A percentile compares a stretch with the other conserved stretches of the same genome.
phyloP scores from a whole-genome alignment of 2,888 invertebrate genomes.

The Drosophila cracens region DNA sequence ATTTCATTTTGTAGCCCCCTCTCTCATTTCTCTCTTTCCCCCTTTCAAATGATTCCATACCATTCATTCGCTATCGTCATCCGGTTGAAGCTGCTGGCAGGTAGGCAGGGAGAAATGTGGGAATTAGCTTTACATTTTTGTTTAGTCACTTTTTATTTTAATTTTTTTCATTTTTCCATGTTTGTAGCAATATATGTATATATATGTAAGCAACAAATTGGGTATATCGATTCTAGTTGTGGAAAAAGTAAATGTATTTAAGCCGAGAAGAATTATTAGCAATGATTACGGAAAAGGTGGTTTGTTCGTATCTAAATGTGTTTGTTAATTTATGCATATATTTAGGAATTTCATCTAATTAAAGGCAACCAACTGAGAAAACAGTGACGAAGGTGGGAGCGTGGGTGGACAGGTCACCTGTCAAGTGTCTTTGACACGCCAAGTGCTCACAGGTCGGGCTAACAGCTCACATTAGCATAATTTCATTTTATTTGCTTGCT shows the following conservation, averaged over 20 bases:
- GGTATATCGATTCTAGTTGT: conserved; percentile 7
- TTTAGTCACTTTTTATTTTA: conserved; percentile 6
- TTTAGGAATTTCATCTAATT: conserved; percentile 46
- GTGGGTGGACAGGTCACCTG: background rate
- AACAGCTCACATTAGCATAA: conserved; percentile 28
- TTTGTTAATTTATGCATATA: background rate
- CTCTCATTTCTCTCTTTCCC: background rate
- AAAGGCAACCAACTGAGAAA: conserved; percentile 23
- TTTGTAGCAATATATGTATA: conserved; percentile 7
- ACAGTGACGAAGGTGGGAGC: background rate
- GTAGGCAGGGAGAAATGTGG: conserved; percentile 30
- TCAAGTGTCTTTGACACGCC: conserved; percentile 36
- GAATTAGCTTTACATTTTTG: conserved; percentile 57
- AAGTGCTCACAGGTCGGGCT: conserved; percentile 6
- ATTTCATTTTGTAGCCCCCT: conserved; percentile 37
- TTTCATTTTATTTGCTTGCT: conserved; percentile 20
- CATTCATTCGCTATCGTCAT: conserved; percentile 46
- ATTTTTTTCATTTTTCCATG: background rate
- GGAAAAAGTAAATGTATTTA: background rate
- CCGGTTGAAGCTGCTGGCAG: conserved; percentile 36
- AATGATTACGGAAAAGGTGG: background rate
- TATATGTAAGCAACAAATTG: background rate
- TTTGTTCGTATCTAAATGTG: background rate
- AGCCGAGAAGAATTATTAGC: background rate
- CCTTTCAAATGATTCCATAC: background rate